Evolutionary conservation across 2,113 vertebrate genomes (phyloP).

Genomic region (Microcebus murinus): DNA sequence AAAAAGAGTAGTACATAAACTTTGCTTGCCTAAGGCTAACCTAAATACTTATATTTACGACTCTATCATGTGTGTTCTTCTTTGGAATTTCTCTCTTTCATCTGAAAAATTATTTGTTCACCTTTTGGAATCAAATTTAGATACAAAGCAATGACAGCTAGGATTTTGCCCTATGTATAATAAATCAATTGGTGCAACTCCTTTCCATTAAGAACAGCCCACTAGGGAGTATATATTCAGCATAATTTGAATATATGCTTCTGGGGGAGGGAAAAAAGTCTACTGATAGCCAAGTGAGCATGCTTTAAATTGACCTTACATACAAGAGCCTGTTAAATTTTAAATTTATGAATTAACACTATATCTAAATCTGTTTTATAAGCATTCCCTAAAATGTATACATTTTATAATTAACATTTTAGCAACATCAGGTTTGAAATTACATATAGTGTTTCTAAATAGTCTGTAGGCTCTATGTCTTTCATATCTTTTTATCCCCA

Average conservation of each 20-base stretch:
- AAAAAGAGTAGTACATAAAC: constrained; percentile 46
- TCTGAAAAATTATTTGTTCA: constrained; percentile 55
- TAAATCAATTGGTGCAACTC: neutral
- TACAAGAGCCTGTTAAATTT: neutral
- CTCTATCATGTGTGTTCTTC: neutral
- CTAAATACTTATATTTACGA: neutral
- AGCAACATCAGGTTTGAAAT: constrained; percentile 24
- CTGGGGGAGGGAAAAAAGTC: neutral
- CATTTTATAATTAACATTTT: constrained; percentile 44
- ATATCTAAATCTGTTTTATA: constrained; percentile 36
- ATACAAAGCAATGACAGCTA: constrained; percentile 35
- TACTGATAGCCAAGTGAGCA: neutral
- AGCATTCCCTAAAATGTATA: neutral
- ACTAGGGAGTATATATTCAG: no score
- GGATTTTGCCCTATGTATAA: neutral
- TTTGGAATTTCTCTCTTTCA: constrained; percentile 50
- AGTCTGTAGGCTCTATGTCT: neutral
- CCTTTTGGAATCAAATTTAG: constrained; percentile 51
- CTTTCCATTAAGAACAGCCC: constrained; percentile 28
- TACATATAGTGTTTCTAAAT: neutral
- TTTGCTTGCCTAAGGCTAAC: constrained; percentile 46
- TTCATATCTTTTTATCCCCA: neutral
- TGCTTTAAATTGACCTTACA: constrained; percentile 52
- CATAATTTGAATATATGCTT: no score
- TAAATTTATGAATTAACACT: constrained; percentile 4